Conservation (phyloP, 2,113 vertebrate genomes). For the Callochromis pleurospilus region DNA sequence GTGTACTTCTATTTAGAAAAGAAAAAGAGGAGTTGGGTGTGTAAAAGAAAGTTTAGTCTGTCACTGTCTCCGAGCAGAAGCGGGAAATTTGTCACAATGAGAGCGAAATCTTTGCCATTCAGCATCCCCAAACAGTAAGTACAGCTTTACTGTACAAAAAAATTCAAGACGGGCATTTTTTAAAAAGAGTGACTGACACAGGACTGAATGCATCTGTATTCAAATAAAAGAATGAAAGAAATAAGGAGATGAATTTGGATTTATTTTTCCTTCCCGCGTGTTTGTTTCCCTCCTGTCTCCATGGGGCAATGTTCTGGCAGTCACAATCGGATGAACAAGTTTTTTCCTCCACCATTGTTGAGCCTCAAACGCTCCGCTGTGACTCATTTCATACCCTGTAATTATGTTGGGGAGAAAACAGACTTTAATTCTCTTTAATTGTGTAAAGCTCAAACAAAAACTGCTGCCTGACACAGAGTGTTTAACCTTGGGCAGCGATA, state of each 20-base stretch:
- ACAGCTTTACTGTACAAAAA: constrained; percentile 20
- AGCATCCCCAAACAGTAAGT: not conserved
- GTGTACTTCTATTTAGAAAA: constrained; percentile 58
- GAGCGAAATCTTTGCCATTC: constrained; percentile 26
- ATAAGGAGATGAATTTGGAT: constrained; percentile 48
- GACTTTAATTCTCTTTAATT: constrained; percentile 61
- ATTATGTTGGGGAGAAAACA: constrained; percentile 58
- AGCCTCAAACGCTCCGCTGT: constrained; percentile 32
- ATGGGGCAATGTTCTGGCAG: constrained; percentile 55
- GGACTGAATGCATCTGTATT: constrained; percentile 28
- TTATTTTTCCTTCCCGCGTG: constrained; percentile 8
- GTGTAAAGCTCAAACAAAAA: constrained; percentile 36
- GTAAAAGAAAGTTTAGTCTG: constrained; percentile 34
- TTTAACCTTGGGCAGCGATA: constrained; percentile 49
- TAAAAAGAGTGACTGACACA: constrained; percentile 16
- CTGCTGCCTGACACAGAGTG: constrained; percentile 17
- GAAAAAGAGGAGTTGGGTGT: constrained; percentile 3
- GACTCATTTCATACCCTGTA: constrained; percentile 61
- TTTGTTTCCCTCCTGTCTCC: constrained; percentile 49
- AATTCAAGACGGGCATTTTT: not conserved
- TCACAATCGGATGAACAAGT: constrained; percentile 62
- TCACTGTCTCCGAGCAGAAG: constrained; percentile 11
- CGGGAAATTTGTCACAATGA: constrained; percentile 23
- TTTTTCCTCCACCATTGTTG: constrained; percentile 51
- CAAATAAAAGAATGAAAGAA: constrained; percentile 30